phyloP scores from a whole-genome alignment of 2,113 vertebrate species.

The Ondatra zibethicus region DNA sequence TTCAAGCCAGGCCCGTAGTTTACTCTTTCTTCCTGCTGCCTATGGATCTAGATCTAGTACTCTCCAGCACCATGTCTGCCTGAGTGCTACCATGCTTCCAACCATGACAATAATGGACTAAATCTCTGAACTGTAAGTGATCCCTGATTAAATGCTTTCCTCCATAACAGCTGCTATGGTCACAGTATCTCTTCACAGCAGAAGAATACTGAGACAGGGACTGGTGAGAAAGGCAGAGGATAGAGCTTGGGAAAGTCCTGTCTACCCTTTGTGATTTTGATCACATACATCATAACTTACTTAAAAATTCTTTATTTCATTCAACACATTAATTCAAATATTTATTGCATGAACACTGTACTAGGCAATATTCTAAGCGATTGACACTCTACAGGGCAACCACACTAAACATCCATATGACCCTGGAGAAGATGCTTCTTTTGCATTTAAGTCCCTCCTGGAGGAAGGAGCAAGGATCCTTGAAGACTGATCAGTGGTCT shows the following conservation, averaged over 20 bases:
- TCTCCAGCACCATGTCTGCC: not conserved
- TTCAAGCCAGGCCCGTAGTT: not conserved
- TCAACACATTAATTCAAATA: constrained; percentile 11
- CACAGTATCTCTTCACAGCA: not conserved
- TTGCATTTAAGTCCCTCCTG: constrained; percentile 13
- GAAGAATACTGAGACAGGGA: not conserved
- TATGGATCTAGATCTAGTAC: not conserved
- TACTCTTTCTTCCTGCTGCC: not conserved
- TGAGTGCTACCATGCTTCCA: not conserved
- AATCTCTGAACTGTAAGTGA: not conserved
- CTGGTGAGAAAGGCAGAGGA: not conserved
- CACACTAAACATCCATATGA: not conserved
- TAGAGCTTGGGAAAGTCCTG: not conserved
- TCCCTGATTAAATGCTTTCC: not conserved
- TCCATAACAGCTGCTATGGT: not conserved
- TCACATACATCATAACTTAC: not conserved
- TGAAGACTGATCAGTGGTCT: not conserved
- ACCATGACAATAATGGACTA: not conserved
- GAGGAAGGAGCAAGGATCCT: not conserved
- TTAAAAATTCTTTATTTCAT: constrained; percentile 6
- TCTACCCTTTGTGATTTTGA: not conserved
- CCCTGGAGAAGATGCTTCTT: not conserved
- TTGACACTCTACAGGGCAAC: not conserved
- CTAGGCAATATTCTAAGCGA: not conserved
- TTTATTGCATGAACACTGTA: not conserved